Evolutionary conservation across 2,888 invertebrate genomes (phyloP).

Genomic region (Onthophagus sagittarius): DNA sequence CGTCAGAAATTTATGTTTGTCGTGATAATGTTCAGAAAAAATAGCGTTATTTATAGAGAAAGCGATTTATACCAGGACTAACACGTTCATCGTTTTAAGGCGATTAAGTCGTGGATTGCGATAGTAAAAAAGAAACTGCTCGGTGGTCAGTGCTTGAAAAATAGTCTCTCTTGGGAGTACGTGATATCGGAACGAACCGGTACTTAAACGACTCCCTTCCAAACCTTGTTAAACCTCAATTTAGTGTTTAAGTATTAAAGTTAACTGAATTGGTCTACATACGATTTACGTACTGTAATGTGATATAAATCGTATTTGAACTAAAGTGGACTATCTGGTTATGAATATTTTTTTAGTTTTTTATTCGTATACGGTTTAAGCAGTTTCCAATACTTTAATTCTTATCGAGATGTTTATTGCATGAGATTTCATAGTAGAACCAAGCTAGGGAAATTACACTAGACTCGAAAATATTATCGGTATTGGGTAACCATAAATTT

Average conservation of each 20-base stretch:
- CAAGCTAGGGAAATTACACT: not conserved
- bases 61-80: not conserved
- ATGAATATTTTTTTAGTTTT: not conserved
- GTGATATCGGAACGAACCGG: not conserved
- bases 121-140: not conserved
- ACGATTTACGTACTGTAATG: not conserved
- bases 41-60: not conserved
- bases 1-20: not conserved
- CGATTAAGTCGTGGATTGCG: not conserved
- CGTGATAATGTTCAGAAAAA: not conserved
- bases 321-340: no score
- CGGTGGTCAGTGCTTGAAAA: not conserved
- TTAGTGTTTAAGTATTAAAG: not conserved
- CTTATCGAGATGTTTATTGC: not conserved
- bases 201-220: not conserved
- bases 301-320: not conserved
- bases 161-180: not conserved
- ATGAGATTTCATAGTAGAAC: not conserved
- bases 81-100: not conserved
- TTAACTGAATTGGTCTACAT: not conserved
- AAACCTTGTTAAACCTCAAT: not conserved
- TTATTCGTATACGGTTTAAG: not conserved
- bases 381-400: not conserved
- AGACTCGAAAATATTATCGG: not conserved
- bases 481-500: conserved; percentile 1